Percentiles rank a stretch among this genome's conserved stretches.
Conservation (phyloP, 2,797 vertebrate genomes). For the Miichthys miiuy region DNA sequence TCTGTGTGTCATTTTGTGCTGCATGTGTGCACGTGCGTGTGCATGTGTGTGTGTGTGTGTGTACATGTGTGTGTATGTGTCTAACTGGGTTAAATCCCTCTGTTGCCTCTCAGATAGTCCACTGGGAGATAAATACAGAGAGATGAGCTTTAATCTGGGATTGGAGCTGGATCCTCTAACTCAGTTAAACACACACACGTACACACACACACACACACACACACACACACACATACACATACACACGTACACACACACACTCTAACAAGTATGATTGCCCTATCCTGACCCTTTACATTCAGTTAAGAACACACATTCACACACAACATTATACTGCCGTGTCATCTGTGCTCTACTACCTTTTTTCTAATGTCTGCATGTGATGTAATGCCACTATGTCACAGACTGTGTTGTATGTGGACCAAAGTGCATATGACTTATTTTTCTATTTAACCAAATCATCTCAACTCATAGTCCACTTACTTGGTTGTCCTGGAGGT, state of each 20-base stretch:
- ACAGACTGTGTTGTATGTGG: background rate
- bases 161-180: conserved; percentile 71
- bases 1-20: background rate
- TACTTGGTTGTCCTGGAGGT: background rate
- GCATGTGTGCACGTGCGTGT: too few species aligned
- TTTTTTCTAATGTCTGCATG: conserved; percentile 7
- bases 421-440: background rate
- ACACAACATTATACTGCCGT: background rate
- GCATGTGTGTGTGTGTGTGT: conserved; percentile 30
- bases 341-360: conserved; percentile 22
- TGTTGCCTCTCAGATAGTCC: conserved; percentile 60
- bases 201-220: conserved; percentile 14
- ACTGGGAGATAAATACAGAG: conserved; percentile 63
- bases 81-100: conserved; percentile 73
- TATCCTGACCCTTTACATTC: too few species aligned
- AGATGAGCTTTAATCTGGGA: conserved; percentile 77
- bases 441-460: background rate
- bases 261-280: too few species aligned
- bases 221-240: background rate
- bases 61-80: conserved; percentile 27
- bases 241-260: background rate
- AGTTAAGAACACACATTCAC: background rate
- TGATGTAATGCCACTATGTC: conserved; percentile 20
- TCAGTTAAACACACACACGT: conserved; percentile 74
- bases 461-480: background rate